phyloP scores from a whole-genome alignment of 1,140 invertebrate species.

The Panagrolaimus sp. region DNA sequence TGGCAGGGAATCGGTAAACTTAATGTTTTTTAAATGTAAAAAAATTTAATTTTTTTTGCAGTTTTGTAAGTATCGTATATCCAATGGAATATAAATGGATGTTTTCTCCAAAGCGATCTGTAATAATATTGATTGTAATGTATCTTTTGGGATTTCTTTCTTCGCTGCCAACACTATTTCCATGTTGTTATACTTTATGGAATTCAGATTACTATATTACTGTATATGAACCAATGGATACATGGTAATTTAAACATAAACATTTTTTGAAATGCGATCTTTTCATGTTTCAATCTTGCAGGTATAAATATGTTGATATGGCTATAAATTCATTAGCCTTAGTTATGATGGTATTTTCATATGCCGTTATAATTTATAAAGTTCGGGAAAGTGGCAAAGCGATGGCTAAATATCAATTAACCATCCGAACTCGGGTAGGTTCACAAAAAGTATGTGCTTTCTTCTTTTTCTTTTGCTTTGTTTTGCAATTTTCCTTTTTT shows the following conservation, averaged over 20 bases:
- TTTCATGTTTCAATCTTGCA: constrained; percentile 10
- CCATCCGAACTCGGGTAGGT: constrained; percentile 42
- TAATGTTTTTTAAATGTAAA: background rate
- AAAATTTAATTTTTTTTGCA: constrained; percentile 17
- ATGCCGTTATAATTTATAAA: constrained; percentile 47
- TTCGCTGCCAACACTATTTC: constrained; percentile 40
- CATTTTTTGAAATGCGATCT: background rate
- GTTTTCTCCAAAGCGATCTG: constrained; percentile 31
- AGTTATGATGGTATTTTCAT: constrained; percentile 41
- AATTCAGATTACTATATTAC: constrained; percentile 43
- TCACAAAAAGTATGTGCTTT: constrained; percentile 19
- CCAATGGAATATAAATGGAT: constrained; percentile 47
- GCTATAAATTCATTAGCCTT: constrained; percentile 39
- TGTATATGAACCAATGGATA: constrained; percentile 34
- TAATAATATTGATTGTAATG: constrained; percentile 32
- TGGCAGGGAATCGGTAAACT: constrained; percentile 43
- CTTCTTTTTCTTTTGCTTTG: constrained; percentile 14
- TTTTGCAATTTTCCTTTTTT: background rate
- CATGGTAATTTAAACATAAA: constrained; percentile 29
- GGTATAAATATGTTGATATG: constrained; percentile 48
- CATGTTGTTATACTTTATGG: constrained; percentile 45
- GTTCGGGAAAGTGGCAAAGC: constrained; percentile 43
- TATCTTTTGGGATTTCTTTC: constrained; percentile 42
- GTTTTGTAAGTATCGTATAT: constrained; percentile 47
- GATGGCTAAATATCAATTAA: constrained; percentile 47